Percentiles rank a stretch among this genome's conserved stretches.
phyloP scores from a whole-genome alignment of 53 echinoderm and acorn worm genomes.

The Luidia sarsii region DNA sequence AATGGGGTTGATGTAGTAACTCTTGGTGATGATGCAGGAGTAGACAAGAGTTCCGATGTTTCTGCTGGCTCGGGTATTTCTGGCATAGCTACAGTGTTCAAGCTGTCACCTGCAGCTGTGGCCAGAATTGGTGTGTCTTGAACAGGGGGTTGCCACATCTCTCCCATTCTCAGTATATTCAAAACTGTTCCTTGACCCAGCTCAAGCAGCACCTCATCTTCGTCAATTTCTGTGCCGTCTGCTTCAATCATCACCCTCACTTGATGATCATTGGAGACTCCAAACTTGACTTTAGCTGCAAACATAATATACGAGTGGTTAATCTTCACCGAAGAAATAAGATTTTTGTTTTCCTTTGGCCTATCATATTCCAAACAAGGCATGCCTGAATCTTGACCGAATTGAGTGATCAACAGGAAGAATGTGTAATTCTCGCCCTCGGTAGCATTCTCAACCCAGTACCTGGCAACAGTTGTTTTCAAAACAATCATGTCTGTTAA shows the following conservation, averaged over 20 bases:
- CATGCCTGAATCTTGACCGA: too few relatives aligned
- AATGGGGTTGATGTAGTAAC: not conserved
- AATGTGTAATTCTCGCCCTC: too few relatives aligned
- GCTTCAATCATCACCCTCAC: slow-evolving; percentile 40
- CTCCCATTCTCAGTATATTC: slow-evolving; percentile 19
- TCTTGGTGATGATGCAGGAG: not conserved
- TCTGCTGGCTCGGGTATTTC: not conserved
- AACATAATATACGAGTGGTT: too few relatives aligned
- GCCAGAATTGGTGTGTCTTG: not conserved
- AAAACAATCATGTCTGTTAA: too few relatives aligned
- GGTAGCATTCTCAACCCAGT: too few relatives aligned
- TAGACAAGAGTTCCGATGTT: not conserved
- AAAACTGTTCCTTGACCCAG: not conserved
- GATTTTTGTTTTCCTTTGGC: too few relatives aligned
- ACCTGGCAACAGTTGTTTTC: too few relatives aligned
- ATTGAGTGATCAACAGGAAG: too few relatives aligned
- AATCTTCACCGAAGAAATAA: too few relatives aligned
- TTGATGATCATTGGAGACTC: not conserved
- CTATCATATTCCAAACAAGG: too few relatives aligned
- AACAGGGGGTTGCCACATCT: slow-evolving; percentile 30
- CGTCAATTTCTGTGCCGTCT: slow-evolving; percentile 67
- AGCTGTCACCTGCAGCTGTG: not conserved
- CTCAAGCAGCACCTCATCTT: slow-evolving; percentile 44
- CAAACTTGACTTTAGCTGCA: slow-evolving; percentile 38
- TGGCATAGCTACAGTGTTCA: not conserved